phyloP scores from a whole-genome alignment of 2,113 vertebrate genomes.

The Ceyx margarethae region DNA sequence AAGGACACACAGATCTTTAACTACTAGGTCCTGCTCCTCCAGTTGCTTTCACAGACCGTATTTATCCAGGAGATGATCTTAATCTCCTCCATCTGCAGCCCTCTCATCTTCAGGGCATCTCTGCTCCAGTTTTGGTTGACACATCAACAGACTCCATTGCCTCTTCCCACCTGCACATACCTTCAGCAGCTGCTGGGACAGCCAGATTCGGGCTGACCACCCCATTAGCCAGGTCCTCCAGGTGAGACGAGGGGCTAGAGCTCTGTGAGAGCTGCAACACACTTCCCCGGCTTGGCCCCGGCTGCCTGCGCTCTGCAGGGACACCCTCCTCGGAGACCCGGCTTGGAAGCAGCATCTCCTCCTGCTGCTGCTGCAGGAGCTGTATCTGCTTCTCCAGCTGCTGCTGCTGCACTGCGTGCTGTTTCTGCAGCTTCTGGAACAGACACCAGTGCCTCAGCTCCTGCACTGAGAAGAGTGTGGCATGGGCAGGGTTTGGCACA shows the following conservation, averaged over 20 bases:
- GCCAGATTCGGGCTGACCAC: rapidly evolving
- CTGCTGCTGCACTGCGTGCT: slow-evolving; percentile 72
- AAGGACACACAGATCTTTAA: neutral
- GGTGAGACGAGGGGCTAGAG: neutral
- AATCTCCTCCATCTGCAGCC: neutral
- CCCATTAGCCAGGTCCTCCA: neutral
- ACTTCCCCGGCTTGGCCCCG: neutral
- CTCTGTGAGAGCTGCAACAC: neutral
- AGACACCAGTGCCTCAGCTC: neutral
- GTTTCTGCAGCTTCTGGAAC: slow-evolving; percentile 61
- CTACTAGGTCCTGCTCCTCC: neutral
- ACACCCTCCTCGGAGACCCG: neutral
- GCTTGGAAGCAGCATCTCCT: neutral
- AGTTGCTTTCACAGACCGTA: neutral
- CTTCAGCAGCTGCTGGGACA: neutral
- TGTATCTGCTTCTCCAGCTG: slow-evolving; percentile 73
- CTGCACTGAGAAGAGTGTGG: rapidly evolving
- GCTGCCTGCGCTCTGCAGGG: neutral
- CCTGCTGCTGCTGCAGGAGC: slow-evolving; percentile 61
- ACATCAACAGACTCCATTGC: neutral
- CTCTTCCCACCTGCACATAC: neutral
- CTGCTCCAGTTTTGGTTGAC: neutral
- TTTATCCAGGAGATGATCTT: neutral
- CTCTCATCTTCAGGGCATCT: neutral
- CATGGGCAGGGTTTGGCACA: neutral